phyloP scores from a whole-genome alignment of 2,888 invertebrate species.

The Leptinotarsa haldemani region DNA sequence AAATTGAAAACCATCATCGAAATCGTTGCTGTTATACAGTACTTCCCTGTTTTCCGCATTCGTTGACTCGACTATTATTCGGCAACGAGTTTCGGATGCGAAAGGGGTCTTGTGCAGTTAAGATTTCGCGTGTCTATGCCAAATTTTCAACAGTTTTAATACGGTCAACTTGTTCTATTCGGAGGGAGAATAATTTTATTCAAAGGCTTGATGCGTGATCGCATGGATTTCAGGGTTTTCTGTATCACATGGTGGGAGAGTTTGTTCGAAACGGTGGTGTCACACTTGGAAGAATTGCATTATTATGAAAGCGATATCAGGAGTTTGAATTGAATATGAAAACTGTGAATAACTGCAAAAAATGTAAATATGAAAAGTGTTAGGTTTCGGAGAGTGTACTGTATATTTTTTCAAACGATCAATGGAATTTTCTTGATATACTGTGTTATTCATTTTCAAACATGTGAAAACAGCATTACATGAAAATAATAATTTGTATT shows the following conservation, averaged over 20 bases:
- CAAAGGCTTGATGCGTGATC: slow-evolving; percentile 27
- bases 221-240: slow-evolving; percentile 21
- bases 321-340: background rate
- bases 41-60: no score
- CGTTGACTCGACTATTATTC: background rate
- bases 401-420: no score
- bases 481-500: no score
- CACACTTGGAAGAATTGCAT: background rate
- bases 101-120: slow-evolving; percentile 27
- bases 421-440: no score
- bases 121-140: slow-evolving; percentile 41
- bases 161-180: slow-evolving; percentile 33
- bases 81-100: slow-evolving; percentile 39
- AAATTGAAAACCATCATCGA: no score
- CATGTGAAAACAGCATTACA: no score
- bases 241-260: slow-evolving; percentile 22
- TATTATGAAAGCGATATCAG: background rate
- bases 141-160: slow-evolving; percentile 39
- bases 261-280: slow-evolving; percentile 6
- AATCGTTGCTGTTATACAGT: no score
- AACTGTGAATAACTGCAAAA: background rate
- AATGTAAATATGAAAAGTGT: no score
- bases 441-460: no score
- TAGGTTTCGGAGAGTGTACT: no score
- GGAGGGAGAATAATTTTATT: slow-evolving; percentile 35